Base-by-base conservation (phyloP, 2,888 invertebrate species). In the Agonopterix arenella region DNA sequence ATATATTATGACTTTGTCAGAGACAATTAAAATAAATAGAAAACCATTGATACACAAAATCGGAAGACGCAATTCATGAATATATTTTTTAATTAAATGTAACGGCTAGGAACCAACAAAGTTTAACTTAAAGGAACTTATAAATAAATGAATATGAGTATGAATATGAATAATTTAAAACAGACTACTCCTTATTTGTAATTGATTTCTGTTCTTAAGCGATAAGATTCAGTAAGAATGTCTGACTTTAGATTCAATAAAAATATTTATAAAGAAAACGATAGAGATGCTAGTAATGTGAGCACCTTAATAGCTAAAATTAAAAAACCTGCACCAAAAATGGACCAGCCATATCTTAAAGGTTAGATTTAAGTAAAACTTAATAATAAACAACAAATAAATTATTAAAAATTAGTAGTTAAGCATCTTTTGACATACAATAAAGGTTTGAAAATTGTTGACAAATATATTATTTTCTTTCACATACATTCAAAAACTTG, bases 341-440 rank as follows among this genome's bases (percentile, higher is more conserved):
- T 73, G 77, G 76, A 62, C 77, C 76, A 77, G 77, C 75, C 77
- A 73, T 66, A 28, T 28, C 28, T 61, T 50, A 62, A 55, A 59
- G 28, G 28, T 28, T 28, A 28, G 54, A 61, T 46, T 45, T 45
- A 53, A 51, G 54, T 56, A 57, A 52, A 56, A 53, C 45, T 57
- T 54, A 57, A 62, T 54, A 62, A 59, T 62, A n/a, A 66, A 58
- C 52, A 57, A 56, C 50, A 47, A 60, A 50, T 46, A 44, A 52
- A 47, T 48, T 36, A 55, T 52, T 53, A 53, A 57, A 47, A 58
- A 54, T 43, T 47, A 44, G 10, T 52, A 55, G 52, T 58, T 59
- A 65, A 68, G 63, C 62, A 54, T 64, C 59, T 60, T 57, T 61
- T 58, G 57, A 59, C 59, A 61, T 55, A 54, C 57, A 59, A 58